These are phyloP conservation scores for Oconnorella tubifera DNA, from an alignment of 2,888 invertebrate genomes.

Conservation along the genomic window DNA sequence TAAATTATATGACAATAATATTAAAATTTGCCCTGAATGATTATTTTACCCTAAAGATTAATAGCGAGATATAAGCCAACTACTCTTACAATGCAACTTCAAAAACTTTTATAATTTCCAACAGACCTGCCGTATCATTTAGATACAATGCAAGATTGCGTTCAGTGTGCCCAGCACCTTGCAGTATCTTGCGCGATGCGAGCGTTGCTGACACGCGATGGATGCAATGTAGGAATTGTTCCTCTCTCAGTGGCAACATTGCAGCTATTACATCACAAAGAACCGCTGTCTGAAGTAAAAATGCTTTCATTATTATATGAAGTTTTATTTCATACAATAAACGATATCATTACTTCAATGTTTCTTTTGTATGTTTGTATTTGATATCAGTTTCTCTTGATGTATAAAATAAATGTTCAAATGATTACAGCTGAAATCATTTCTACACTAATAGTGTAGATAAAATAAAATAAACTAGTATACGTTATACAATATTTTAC, in stretches of 20 bases:
- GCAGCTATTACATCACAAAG: background rate
- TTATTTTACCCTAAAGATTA: too few relatives aligned
- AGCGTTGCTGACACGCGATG: background rate
- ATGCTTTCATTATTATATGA: too few relatives aligned
- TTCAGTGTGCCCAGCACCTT: background rate
- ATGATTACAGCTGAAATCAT: background rate
- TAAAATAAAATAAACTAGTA: background rate
- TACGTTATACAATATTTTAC: too few relatives aligned
- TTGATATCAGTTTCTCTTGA: too few relatives aligned
- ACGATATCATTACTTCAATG: too few relatives aligned
- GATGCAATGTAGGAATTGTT: background rate
- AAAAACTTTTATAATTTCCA: background rate
- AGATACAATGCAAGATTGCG: background rate
- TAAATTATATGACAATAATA: too few relatives aligned
- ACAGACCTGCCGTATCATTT: background rate
- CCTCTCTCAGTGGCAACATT: background rate
- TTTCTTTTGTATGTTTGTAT: too few relatives aligned
- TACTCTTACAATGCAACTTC: too few relatives aligned
- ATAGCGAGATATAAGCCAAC: too few relatives aligned
- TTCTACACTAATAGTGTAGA: background rate
- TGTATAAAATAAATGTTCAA: background rate
- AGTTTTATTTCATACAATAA: too few relatives aligned
- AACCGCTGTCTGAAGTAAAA: background rate
- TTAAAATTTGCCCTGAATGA: too few relatives aligned
- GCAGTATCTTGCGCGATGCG: background rate